Base-by-base conservation (phyloP, 2,113 vertebrate genomes). In the Microcebus lehilahytsara region DNA sequence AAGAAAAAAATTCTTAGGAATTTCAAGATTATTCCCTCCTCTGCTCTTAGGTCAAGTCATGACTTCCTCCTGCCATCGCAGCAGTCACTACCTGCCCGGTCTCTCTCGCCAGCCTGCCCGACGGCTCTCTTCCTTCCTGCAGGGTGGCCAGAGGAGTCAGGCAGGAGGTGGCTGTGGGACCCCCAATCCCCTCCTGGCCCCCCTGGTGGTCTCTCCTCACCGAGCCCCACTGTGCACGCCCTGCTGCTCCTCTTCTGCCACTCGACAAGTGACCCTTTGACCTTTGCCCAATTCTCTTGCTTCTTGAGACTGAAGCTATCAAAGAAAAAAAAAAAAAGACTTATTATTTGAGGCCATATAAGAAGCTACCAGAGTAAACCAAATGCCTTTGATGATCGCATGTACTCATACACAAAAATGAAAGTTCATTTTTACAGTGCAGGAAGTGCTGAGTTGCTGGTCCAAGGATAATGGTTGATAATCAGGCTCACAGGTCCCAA, bases 251-350 rank as follows among this genome's bases (percentile, higher is more conserved):
- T 13, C 37, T 67, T 62, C 34, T 67, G 13, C 10, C 42, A 42
- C 60, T 32, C 32, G 30, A 8, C 0, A 40, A 67, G 53, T 66
- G 56, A 13, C 30, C 27, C 62, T 67, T 67, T 77, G 60, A 46
- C 42, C 53, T 95, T 84, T 84, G 83, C 67, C 60, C 17, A 27
- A 3, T 91, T 64, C 42, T 49, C 64, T 91, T 95, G 62, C 22
- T 66, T 90, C 75, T 79, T 84, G 32, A 85, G 58, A 22, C 20
- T 34, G 51, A 91, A 67, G 23, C 49, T 23, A 23, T 56, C 8
- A 72, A 75, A 51, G 83, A 40, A n/a, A 19, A 3, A 83, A 69
- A 69, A 34, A 3, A 69, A 69, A 34, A 2, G 3, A 30, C 14
- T 10, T 20, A 40, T 14, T 40, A 62, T 42, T 69, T 42, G 51